Conservation (phyloP, 2,888 invertebrate genomes). For the Rotaria socialis region DNA sequence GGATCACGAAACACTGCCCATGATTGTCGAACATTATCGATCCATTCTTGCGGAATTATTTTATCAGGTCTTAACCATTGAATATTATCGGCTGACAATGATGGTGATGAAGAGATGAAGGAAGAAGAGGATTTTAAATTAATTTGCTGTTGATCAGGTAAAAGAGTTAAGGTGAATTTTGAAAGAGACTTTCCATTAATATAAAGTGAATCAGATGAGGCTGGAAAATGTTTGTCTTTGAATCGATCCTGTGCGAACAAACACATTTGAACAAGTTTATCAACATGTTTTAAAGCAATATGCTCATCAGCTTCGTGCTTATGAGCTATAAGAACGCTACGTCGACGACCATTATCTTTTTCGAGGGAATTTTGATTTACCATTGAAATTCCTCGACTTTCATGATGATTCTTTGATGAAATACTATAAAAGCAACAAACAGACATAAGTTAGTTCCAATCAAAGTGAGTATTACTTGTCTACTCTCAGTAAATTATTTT, state of each 20-base stretch:
- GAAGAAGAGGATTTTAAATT: not conserved
- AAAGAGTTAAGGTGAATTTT: not conserved
- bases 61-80: slow-evolving; percentile 44
- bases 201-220: not conserved
- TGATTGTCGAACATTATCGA: slow-evolving; percentile 15
- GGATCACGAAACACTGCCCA: slow-evolving; percentile 45
- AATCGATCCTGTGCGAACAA: not conserved
- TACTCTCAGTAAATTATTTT: no score
- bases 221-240: not conserved
- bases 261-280: not conserved
- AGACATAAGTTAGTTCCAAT: no score
- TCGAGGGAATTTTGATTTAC: not conserved
- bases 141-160: not conserved
- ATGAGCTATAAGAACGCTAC: slow-evolving; percentile 6
- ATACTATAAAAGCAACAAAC: not conserved
- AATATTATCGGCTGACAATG: not conserved
- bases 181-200: not conserved
- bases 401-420: not conserved
- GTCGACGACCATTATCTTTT: not conserved
- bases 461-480: no score
- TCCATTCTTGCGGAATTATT: not conserved
- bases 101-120: not conserved
- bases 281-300: slow-evolving; percentile 1
- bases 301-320: slow-evolving; percentile 23
- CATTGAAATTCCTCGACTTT: not conserved